phyloP scores from a whole-genome alignment of 2,888 invertebrate genomes.

The Helicoverpa assulta region DNA sequence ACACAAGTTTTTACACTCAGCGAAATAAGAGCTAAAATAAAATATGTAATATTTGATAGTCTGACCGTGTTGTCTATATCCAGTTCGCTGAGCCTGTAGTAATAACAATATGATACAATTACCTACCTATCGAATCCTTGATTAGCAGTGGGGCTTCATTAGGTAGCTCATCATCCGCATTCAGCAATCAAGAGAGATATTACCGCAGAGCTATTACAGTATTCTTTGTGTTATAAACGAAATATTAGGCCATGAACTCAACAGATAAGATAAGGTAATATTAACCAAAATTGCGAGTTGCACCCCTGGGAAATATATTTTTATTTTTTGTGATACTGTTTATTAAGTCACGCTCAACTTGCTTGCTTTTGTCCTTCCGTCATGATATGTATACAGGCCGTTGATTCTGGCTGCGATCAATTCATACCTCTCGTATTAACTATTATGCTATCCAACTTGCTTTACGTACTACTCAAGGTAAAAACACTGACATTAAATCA shows the following conservation, averaged over 20 bases:
- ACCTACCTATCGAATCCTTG: background rate
- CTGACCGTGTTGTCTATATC: background rate
- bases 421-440: too few species aligned
- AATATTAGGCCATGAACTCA: slow-evolving; percentile 19
- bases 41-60: background rate
- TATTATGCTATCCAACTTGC: too few species aligned
- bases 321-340: slow-evolving; percentile 28
- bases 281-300: slow-evolving; percentile 30
- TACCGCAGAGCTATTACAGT: slow-evolving; percentile 13
- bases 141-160: slow-evolving; percentile 22
- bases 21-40: too few species aligned
- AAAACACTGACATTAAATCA: too few species aligned
- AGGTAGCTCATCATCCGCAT: slow-evolving; percentile 6
- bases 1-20: too few species aligned
- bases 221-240: slow-evolving; percentile 19
- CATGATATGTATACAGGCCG: background rate
- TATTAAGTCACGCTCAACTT: background rate
- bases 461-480: too few species aligned
- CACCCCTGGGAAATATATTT: slow-evolving; percentile 46
- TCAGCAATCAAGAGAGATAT: slow-evolving; percentile 19
- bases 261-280: slow-evolving; percentile 17
- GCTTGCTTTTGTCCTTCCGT: slow-evolving; percentile 2
- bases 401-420: too few species aligned
- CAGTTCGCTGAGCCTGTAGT: background rate
- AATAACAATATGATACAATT: background rate